phyloP scores from a whole-genome alignment of 2,113 vertebrate species.

The Dendropsophus ebraccatus region DNA sequence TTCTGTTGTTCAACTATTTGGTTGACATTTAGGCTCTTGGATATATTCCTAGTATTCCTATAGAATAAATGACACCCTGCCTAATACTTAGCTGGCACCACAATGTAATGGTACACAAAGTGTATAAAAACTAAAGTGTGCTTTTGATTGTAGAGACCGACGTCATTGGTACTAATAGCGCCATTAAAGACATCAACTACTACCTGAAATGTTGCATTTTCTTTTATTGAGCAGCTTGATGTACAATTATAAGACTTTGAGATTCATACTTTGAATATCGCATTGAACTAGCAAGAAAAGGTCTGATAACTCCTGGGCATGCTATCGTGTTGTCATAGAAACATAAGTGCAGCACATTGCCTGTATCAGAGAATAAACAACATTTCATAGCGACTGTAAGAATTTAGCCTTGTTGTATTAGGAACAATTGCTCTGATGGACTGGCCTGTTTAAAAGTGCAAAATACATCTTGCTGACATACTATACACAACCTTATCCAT shows the following conservation, averaged over 20 bases:
- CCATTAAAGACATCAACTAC: slow-evolving; percentile 23
- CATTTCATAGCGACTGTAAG: slow-evolving; percentile 34
- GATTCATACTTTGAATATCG: slow-evolving; percentile 45
- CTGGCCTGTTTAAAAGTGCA: slow-evolving; percentile 3
- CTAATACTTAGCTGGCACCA: background rate
- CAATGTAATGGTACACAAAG: background rate
- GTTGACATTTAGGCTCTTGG: background rate
- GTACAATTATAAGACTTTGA: slow-evolving; percentile 42
- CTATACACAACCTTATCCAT: background rate
- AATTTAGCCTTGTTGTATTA: slow-evolving; percentile 52
- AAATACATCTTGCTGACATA: background rate
- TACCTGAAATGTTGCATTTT: slow-evolving; percentile 2
- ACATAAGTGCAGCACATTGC: slow-evolving; percentile 50
- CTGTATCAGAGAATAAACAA: slow-evolving; percentile 32
- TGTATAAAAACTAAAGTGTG: slow-evolving; percentile 1
- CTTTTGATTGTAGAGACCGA: background rate
- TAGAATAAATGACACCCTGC: background rate
- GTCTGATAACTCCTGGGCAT: slow-evolving; percentile 51
- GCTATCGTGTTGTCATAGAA: slow-evolving; percentile 49
- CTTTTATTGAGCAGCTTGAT: slow-evolving; percentile 41
- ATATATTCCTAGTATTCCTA: background rate
- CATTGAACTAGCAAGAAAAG: slow-evolving; percentile 56
- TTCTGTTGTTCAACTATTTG: background rate
- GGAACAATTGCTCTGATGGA: slow-evolving; percentile 19
- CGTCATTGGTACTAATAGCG: slow-evolving; percentile 17